Evolutionary conservation across 2,888 invertebrate genomes (phyloP).

Genomic region (Meta bourneti): DNA sequence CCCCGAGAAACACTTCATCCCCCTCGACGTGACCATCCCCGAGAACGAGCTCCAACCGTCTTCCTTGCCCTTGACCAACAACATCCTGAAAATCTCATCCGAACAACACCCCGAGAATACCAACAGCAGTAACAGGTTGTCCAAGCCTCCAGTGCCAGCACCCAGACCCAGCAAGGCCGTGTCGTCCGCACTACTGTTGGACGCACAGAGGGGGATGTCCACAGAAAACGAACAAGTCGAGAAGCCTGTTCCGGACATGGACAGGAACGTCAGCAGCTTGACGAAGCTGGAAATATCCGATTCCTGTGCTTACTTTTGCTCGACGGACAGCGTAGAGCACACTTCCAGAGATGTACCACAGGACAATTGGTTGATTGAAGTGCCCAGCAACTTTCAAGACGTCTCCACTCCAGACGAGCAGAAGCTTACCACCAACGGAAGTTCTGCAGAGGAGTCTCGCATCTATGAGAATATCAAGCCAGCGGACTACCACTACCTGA

Average conservation of each 20-base stretch:
- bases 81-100: slow-evolving; percentile 53
- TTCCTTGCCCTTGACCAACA: slow-evolving; percentile 41
- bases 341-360: slow-evolving; percentile 15
- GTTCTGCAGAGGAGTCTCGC: background rate
- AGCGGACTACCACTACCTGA: slow-evolving; percentile 29
- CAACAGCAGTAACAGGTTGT: slow-evolving; percentile 7
- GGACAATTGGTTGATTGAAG: slow-evolving; percentile 65
- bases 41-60: slow-evolving; percentile 43
- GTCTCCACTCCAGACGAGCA: slow-evolving; percentile 23
- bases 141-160: slow-evolving; percentile 66
- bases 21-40: slow-evolving; percentile 56
- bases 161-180: slow-evolving; percentile 61
- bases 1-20: slow-evolving; percentile 66
- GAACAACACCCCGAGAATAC: background rate
- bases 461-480: slow-evolving; percentile 72
- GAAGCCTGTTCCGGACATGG: background rate
- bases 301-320: slow-evolving; percentile 44
- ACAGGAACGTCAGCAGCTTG: slow-evolving; percentile 38
- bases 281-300: slow-evolving; percentile 65
- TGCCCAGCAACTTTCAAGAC: slow-evolving; percentile 9
- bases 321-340: slow-evolving; percentile 4
- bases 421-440: no score
- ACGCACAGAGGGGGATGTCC: background rate
- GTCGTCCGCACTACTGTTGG: background rate
- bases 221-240: background rate